Evolutionary conservation across 1,140 invertebrate species (phyloP), one percentile per base, ranked within the genome.

Genomic region (Cataglyphis hispanica): DNA sequence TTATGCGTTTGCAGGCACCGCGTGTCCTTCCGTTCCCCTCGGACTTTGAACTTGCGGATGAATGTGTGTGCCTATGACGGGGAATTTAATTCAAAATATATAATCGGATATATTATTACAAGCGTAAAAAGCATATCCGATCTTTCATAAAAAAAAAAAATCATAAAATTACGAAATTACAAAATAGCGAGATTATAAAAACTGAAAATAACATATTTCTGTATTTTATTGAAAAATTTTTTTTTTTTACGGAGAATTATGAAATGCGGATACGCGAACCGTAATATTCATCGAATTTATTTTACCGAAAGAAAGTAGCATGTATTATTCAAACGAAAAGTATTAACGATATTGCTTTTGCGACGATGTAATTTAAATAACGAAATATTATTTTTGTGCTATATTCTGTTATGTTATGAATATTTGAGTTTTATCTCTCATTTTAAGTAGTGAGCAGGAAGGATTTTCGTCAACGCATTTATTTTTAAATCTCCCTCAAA

Each of bases 1-100:
- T 77, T 77, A 77, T 77, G 74, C 74, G 19, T 77, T 77, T 77
- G 58, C 75, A 77, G 58, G 43, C 19, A 31, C n/a, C 37, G 25
- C 31, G 25, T 31, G 25, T 7, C 61, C 22, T 27, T 22, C 22
- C 22, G 31, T 40, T 61, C 64, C 64, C 27, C 10, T 46, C 4
- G 3, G n/a, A 53, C 16, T 25, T 25, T 56, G 31, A 76, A 76
- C 16, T 64, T 64, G 19, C 27, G 11, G 6, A 22, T 19, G 74
- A 63, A 76, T 61, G 10, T 25, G 3, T 50, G 46, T 16, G 5
- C 10, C 22, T 60, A 25, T 22, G n/a, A 74, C 34, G 13, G 16
- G 16, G 19, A 13, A 31, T 63, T 63, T 63, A 64, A 46, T 10
- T 19, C 22, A 16, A 75, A 43, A 63, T 63, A 63, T 27, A 63